Base-by-base conservation (phyloP, 2,888 invertebrate genomes). In the Meandrusa payeni region DNA sequence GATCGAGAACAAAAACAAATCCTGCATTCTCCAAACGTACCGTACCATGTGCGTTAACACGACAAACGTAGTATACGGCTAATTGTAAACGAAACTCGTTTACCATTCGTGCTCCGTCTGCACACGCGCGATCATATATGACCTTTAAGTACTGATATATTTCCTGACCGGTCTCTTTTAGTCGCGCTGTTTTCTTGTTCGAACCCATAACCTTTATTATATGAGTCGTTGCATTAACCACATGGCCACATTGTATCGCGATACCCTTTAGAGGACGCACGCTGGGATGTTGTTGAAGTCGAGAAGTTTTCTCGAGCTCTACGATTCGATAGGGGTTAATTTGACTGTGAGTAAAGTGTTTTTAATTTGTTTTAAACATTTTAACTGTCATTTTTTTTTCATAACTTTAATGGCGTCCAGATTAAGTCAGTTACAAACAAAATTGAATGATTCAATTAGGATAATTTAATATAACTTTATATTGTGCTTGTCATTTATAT, bases 271-370 rank as follows among this genome's bases (percentile, higher is more conserved):
- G 7, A 55, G 52, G 39, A 46, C 41, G 43, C 37, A 39, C 47
- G 40, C 46, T 46, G 57, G 64, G 51, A 61, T 66, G 64, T 50
- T 62, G 57, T 50, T 62, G 57, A 57, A 49, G 41, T 50, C 51
- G 26, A 54, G 40, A 48, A 45, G 53, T 17, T 39, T 39, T 12
- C 50, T 54, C 10, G 56, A 65, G 41, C 54, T 55, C 46, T 55
- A 58, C 46, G 54, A 64, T 31, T 55, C 56, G 42, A 59, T 66
- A 32, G 69, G 67, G 29, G 46, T 55, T 33, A 61, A 59, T 44
- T 57, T 68, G 40, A 68, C 65, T 46, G 71, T 73, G 46, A 71
- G 73, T 69, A 64, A 39, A 22, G 11, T 33, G 42, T n/a, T 31
- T 26, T 15, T 15, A 17, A 4, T 29, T 22, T 20, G n/a, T n/a